phyloP scores from a whole-genome alignment of 1,140 invertebrate genomes.

The Pseudoatta argentina region DNA sequence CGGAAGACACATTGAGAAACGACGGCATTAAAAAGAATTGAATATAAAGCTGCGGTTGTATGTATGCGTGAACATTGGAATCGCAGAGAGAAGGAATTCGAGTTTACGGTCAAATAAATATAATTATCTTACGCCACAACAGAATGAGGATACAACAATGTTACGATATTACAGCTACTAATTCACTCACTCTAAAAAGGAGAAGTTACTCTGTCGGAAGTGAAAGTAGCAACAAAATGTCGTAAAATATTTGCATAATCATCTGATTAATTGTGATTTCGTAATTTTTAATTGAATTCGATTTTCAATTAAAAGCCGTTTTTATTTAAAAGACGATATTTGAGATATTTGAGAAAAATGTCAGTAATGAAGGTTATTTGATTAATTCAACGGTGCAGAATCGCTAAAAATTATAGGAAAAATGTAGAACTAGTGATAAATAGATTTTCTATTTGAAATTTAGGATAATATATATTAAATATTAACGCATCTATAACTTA shows the following conservation, averaged over 20 bases:
- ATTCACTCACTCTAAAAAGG: background rate
- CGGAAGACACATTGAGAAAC: conserved; percentile 36
- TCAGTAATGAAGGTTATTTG: background rate
- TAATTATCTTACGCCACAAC: conserved; percentile 37
- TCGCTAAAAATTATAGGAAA: background rate
- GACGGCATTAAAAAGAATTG: conserved; percentile 51
- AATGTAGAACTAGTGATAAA: background rate
- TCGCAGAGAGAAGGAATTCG: conserved; percentile 26
- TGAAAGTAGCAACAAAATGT: conserved; percentile 14
- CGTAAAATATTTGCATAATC: conserved; percentile 2
- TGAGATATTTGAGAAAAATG: background rate
- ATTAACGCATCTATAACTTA: background rate
- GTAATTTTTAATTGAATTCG: conserved; percentile 23
- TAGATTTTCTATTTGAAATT: background rate
- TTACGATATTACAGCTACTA: conserved; percentile 24
- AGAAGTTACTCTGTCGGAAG: background rate
- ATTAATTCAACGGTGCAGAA: background rate
- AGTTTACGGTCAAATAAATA: conserved; percentile 50
- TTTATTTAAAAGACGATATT: background rate
- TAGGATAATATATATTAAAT: background rate
- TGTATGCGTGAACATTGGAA: background rate
- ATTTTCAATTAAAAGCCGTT: background rate
- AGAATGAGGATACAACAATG: background rate
- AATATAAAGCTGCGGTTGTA: conserved; percentile 43
- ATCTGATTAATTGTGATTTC: background rate